Percentiles rank a stretch among this genome's conserved stretches.
These are phyloP conservation scores for Girardia tigrina DNA, from an alignment of 2,888 invertebrate genomes.

Conservation along the genomic window DNA sequence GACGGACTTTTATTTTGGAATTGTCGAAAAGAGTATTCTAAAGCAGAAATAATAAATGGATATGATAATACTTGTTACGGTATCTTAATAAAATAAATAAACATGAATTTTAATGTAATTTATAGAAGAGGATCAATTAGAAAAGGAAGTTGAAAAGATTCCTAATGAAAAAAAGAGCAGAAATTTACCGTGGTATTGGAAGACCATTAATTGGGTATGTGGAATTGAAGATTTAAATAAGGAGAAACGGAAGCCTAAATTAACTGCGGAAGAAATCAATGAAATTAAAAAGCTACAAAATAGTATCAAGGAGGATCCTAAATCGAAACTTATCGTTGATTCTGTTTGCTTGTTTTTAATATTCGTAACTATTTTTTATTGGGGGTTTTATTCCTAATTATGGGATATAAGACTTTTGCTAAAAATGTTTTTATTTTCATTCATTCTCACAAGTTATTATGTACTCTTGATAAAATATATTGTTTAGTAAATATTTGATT, in stretches of 20 bases:
- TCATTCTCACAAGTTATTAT: no score
- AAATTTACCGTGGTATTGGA: constrained; percentile 41
- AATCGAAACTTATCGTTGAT: constrained; percentile 30
- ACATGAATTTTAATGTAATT: background rate
- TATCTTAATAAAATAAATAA: background rate
- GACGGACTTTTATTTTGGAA: constrained; percentile 3
- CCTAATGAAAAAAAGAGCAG: background rate
- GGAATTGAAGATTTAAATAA: constrained; percentile 47
- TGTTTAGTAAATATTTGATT: no score
- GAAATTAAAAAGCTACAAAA: background rate
- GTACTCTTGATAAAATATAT: no score
- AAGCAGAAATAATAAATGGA: background rate
- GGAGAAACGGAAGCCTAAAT: background rate
- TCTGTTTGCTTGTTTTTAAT: constrained; percentile 31
- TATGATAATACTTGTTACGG: background rate
- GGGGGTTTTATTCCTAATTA: constrained; percentile 34
- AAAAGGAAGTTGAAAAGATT: background rate
- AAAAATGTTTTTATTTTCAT: background rate
- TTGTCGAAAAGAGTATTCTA: background rate
- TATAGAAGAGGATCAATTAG: background rate
- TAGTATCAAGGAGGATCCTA: constrained; percentile 25
- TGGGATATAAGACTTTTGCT: background rate
- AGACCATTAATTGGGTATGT: constrained; percentile 46
- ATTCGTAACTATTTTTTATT: constrained; percentile 29
- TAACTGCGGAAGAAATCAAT: background rate